These are phyloP conservation scores for Stictonetta naevosa DNA, from an alignment of 2,113 vertebrate genomes.

Conservation along the genomic window DNA sequence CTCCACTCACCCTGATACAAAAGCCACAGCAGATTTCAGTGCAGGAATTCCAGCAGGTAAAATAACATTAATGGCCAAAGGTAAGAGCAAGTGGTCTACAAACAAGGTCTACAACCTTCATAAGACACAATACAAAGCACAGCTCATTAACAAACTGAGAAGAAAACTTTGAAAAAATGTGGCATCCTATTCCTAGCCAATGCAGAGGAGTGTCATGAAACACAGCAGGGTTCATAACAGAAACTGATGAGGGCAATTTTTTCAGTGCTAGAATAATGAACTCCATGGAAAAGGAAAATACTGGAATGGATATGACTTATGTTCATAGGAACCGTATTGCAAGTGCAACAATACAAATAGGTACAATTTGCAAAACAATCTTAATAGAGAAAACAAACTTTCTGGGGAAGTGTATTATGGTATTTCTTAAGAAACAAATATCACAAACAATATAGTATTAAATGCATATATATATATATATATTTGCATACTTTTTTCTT, in stretches of 20 bases:
- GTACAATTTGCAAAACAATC: neutral
- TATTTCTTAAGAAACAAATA: neutral
- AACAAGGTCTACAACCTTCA: neutral
- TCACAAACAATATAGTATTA: neutral
- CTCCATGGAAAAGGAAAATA: neutral
- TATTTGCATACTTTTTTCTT: neutral
- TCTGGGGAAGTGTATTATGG: neutral
- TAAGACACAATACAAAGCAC: neutral
- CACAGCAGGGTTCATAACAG: too few relatives aligned
- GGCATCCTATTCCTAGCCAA: neutral
- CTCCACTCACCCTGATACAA: neutral
- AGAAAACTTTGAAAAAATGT: neutral
- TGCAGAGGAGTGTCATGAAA: neutral
- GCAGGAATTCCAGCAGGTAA: neutral
- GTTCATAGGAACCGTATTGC: neutral
- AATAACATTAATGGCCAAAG: neutral
- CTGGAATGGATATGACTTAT: neutral
- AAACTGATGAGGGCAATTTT: too few relatives aligned
- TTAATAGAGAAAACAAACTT: neutral
- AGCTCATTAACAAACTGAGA: neutral
- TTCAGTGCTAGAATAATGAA: neutral
- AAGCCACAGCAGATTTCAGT: neutral
- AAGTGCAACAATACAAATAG: neutral
- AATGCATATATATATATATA: too few relatives aligned
- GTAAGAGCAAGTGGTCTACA: neutral